Base-by-base conservation (phyloP, 2,888 invertebrate genomes). In the Steromphala cineraria region DNA sequence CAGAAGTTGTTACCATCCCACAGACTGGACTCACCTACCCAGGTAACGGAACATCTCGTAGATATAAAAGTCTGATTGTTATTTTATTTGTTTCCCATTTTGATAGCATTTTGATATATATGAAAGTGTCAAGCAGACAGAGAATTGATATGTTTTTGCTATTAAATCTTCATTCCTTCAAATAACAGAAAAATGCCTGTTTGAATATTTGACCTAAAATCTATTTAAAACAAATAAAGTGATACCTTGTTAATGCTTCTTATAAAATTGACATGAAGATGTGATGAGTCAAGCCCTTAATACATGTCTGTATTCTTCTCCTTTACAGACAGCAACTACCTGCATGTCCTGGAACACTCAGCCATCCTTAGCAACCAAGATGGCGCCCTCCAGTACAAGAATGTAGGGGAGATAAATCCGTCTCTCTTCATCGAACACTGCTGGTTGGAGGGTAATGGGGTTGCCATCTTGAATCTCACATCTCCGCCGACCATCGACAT, bases 331-430 rank as follows among this genome's bases (percentile, higher is more conserved):
- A 96, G 98, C 46, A 97, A 98, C 92, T 96, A 97, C 0, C 96
- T 97, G 85, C 98, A 99, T 92, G 98, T 98, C 90, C 95, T 99
- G 83, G 96, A 97, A 0, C 96, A 96, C 92, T 96, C 97, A 0
- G 95, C 96, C 79, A 95, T 99, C 83, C 95, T 95, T 36, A 95
- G 96, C 71, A 98, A 98, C 90, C 95, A 96, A 80, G 96, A 97
- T 90, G 98, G 98, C 15, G 98, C 97, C 4, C 95, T 99, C 1
- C 95, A 95, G 13, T 98, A 98, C 92, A 95, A 96, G 74, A 97
- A 97, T 28, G 98, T 97, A 0, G 99, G 99, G 0, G 99, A 99
- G 94, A 96, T 98, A 0, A 98, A 98, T 89, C 99, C 99, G 0
- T 89, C 92, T 3, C 78, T 99, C 15, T 97, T 97, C 0, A 95